Evolutionary conservation across 64 coral and sea anemone genomes (phyloP).

Genomic region (Stichodactyla helianthus): DNA sequence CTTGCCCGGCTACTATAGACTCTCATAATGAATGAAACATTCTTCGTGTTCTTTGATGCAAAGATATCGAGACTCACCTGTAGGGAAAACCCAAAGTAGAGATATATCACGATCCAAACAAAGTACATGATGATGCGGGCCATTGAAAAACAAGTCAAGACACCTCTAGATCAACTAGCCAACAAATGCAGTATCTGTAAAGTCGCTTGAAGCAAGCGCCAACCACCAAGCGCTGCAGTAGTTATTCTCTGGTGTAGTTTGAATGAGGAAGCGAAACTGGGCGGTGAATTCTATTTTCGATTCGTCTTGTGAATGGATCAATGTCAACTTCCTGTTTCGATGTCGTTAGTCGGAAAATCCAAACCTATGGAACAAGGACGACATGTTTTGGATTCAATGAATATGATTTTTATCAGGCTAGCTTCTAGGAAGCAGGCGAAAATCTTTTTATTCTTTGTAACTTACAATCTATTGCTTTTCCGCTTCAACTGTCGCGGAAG

Average conservation of each 20-base stretch:
- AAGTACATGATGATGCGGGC: background rate
- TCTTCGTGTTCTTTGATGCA: background rate
- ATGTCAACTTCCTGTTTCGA: constrained; percentile 12
- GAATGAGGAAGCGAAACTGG: constrained; percentile 16
- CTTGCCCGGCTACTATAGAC: background rate
- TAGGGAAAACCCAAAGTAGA: background rate
- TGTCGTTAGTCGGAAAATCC: background rate
- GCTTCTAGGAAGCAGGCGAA: background rate
- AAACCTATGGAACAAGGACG: background rate
- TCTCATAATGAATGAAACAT: background rate
- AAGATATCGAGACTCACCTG: background rate
- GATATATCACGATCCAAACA: background rate
- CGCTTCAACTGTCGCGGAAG: background rate
- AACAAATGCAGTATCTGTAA: background rate
- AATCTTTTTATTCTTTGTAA: background rate
- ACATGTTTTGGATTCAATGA: background rate
- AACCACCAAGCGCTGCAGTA: background rate
- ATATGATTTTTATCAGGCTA: background rate
- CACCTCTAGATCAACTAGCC: background rate
- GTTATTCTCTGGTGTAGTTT: background rate
- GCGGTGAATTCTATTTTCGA: constrained; percentile 4
- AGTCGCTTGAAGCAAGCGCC: background rate
- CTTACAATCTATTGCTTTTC: background rate
- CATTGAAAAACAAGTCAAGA: background rate
- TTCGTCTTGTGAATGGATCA: constrained; percentile 6